Evolutionary conservation across 2,888 invertebrate species (phyloP).

Genomic region (Machimus atricapillus): DNA sequence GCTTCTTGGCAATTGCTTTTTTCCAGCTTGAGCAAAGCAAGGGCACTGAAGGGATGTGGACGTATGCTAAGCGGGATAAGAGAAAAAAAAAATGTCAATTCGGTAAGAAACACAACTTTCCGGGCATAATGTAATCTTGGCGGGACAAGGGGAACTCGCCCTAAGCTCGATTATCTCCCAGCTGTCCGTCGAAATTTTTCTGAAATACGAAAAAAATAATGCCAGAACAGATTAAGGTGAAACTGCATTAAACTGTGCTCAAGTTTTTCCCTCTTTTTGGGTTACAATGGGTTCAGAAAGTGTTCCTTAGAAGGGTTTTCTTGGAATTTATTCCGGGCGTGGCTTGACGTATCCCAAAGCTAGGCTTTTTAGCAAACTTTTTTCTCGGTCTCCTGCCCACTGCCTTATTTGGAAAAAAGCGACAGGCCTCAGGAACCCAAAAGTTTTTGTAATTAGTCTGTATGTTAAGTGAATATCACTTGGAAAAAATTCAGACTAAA

Average conservation of each 20-base stretch:
- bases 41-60: neutral
- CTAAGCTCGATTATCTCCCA: neutral
- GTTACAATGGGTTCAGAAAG: neutral
- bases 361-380: neutral
- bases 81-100: neutral
- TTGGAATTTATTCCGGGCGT: neutral
- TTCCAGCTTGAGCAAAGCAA: neutral
- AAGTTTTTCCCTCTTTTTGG: neutral
- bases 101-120: neutral
- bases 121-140: neutral
- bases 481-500: no score
- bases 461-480: neutral
- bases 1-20: neutral
- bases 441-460: neutral
- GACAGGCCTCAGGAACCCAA: neutral
- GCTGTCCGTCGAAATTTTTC: neutral
- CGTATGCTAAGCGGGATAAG: neutral
- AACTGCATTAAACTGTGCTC: neutral
- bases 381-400: neutral
- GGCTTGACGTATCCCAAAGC: neutral
- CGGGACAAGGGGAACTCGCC: neutral
- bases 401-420: neutral
- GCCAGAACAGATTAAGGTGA: neutral
- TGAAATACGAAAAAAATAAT: neutral
- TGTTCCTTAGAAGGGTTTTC: neutral